Evolutionary conservation across 2,797 vertebrate genomes (phyloP), one percentile per base, ranked within the genome.

Genomic region (Siniperca obscura): DNA sequence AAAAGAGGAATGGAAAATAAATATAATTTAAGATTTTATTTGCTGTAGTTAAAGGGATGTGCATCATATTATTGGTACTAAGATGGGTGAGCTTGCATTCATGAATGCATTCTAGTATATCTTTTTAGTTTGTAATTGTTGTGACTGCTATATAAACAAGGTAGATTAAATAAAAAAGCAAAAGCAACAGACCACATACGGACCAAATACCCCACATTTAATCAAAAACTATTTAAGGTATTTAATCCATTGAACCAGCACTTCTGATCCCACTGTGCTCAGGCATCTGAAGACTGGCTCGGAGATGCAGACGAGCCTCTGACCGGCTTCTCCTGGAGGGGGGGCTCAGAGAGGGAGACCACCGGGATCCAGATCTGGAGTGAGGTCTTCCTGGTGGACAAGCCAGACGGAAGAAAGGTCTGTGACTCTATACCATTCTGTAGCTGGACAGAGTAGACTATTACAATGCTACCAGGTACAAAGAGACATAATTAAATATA

Each of bases 291-390:
- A 30, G 91, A 93, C 77, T 99, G 98, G 98, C 88, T 99, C 50
- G 98, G 98, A 22, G 96, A 97, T 46, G 90, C 96, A 40, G 97
- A 98, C 0, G 97, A 98, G 86, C 98, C 98, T 0, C 92, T 99
- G 91, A 99, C 97, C 0, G 98, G 98, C 10, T 99, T 99, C 92
- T 98, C 98, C 56, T 99, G 98, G 98, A 95, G 98, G 88, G 98
- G 98, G 0, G 98, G 98, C 1, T 99, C 98, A 0, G 98, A 99
- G 91, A 92, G 98, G 80, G 98, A 99, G 92, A 99, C 98, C 1
- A 99, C 98, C 0, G 98, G 98, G 77, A 99, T 99, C 83, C 98
- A 99, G 94, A 98, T 99, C 80, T 99, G 98, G 98, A 99, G 98
- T 0, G 98, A 99, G 86, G 88, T 99, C 74, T 99, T 99, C 88